Evolutionary conservation across 2,888 invertebrate species (phyloP).

Genomic region (Pristionchus entomophagus): DNA sequence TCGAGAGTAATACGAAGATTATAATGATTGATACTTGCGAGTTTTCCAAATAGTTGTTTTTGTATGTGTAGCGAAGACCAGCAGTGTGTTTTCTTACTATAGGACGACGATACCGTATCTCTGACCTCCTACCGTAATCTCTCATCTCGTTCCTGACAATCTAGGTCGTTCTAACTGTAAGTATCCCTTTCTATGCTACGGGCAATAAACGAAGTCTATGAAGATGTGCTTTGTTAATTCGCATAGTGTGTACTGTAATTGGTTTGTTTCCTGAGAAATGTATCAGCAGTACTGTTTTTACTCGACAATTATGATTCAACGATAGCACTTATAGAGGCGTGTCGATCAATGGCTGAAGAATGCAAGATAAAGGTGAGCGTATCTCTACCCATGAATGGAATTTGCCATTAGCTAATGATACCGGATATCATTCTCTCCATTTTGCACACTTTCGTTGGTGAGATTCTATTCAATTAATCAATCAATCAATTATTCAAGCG

Average conservation of each 20-base stretch:
- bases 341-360: too few relatives aligned
- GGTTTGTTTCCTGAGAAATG: neutral
- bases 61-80: neutral
- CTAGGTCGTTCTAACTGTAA: neutral
- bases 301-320: too few relatives aligned
- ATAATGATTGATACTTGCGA: neutral
- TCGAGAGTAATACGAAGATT: neutral
- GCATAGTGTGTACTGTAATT: neutral
- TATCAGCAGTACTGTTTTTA: too few relatives aligned
- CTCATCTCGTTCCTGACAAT: neutral
- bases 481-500: too few relatives aligned
- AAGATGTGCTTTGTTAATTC: neutral
- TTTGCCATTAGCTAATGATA: too few relatives aligned
- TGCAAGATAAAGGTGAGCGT: too few relatives aligned
- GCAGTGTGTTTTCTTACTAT: neutral
- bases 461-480: too few relatives aligned
- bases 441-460: too few relatives aligned
- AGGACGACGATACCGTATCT: neutral
- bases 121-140: constrained; percentile 17
- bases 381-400: too few relatives aligned
- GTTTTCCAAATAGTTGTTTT: neutral
- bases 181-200: constrained; percentile 30
- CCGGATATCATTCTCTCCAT: too few relatives aligned
- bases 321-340: too few relatives aligned
- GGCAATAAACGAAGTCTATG: constrained; percentile 25